Base-by-base conservation (phyloP, 2,888 invertebrate species). In the Oegoconia quadripuncta region DNA sequence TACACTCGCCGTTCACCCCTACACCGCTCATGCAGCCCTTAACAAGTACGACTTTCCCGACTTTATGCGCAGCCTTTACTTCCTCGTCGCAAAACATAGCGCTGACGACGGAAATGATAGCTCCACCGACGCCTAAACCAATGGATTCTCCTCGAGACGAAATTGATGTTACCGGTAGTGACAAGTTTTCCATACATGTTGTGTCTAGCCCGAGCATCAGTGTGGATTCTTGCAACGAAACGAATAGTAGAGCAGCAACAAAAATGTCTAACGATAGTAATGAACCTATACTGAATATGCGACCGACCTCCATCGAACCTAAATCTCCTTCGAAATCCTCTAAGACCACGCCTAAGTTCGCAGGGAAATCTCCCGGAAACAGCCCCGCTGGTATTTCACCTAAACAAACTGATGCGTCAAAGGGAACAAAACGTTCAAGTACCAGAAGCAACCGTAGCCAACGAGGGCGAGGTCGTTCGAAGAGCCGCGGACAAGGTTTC, bases 61-160 rank as follows among this genome's bases (percentile, higher is more conserved):
- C 90, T 3, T 79, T 92, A 0, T 92, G 92, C 64, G 94, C 95
- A 4, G 93, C 95, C 2, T 95, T 95, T 64, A 94, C 95, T 1
- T 92, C 94, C 5, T 93, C 94, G 0, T 92, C 93, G 40, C 94
- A 94, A 65, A 95, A 95, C 60, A 91, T 95, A 84, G 94, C 94
- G 1, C 75, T 95, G 8, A 95, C 94, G 0, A 92, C 94, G 7
- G 93, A 94, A 1, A 93, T 95, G 90, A 93, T 94, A 9, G 93
- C 93, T 34, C 91, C 93, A 3, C 90, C 91, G 1, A 88, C 89
- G 1, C 88, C 89, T 3, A 87, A 88, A 55, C 76, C 79, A 1
- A 55, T 74, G 17, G 81, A 83, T 46, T 86, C 88, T 12, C 83
- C 87, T 1, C 66, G 65, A 14, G 83, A 84, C 41, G 88, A 88